Percentiles rank a stretch among this genome's conserved stretches.
phyloP scores from a whole-genome alignment of 2,888 invertebrate genomes.

The Pristionchus mayeri region DNA sequence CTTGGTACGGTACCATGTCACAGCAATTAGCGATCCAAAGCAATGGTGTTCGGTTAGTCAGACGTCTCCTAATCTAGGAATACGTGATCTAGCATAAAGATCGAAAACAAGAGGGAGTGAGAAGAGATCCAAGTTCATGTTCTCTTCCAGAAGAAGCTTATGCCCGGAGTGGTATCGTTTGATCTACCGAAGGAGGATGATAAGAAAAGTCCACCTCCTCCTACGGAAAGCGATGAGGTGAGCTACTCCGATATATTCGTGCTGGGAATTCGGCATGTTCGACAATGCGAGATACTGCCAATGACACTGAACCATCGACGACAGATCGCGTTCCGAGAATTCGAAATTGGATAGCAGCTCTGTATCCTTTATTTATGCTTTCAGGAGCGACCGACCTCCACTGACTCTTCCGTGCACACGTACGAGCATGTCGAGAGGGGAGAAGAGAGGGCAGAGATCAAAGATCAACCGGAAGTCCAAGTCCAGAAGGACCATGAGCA shows the following conservation, averaged over 20 bases:
- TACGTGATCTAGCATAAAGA: too few relatives aligned
- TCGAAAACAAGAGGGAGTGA: too few relatives aligned
- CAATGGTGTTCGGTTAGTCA: too few relatives aligned
- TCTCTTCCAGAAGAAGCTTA: neutral
- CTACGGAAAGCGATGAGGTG: constrained; percentile 2
- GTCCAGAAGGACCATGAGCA: neutral
- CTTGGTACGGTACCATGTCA: too few relatives aligned
- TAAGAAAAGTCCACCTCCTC: neutral
- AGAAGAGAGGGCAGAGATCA: constrained; percentile 2
- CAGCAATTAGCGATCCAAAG: too few relatives aligned
- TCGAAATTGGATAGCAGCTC: too few relatives aligned
- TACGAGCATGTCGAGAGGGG: constrained; percentile 33
- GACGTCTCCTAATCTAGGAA: too few relatives aligned
- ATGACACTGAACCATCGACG: too few relatives aligned
- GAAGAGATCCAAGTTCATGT: neutral
- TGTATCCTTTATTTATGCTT: neutral
- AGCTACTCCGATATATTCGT: too few relatives aligned
- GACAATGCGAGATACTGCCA: neutral
- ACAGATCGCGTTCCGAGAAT: too few relatives aligned
- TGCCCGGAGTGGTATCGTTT: neutral
- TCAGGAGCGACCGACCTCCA: neutral
- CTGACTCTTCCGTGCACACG: neutral
- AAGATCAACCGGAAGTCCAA: too few relatives aligned
- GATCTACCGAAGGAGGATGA: neutral
- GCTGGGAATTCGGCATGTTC: too few relatives aligned